Evolutionary conservation across 2,888 invertebrate species (phyloP).

Genomic region (Tromatobia lineatoria): DNA sequence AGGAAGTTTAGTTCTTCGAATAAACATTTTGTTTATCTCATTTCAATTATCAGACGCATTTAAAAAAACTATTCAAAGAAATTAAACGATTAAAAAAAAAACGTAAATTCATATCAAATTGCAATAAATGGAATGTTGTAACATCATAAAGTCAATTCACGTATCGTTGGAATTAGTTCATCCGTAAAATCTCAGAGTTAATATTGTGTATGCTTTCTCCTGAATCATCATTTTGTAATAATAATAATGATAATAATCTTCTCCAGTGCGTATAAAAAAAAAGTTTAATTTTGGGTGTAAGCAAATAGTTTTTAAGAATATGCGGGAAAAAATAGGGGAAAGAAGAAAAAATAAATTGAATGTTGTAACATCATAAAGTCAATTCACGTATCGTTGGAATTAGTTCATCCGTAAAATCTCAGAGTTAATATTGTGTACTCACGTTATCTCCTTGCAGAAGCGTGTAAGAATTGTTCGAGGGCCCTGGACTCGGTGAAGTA

Average conservation of each 20-base stretch:
- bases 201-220: too few species aligned
- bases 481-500: constrained; percentile 82
- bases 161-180: neutral
- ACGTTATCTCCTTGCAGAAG: constrained; percentile 82
- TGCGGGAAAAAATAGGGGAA: too few species aligned
- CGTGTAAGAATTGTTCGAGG: constrained; percentile 82
- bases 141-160: neutral
- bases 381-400: neutral
- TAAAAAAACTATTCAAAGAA: neutral
- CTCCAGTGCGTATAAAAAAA: too few species aligned
- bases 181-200: neutral
- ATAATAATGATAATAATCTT: too few species aligned
- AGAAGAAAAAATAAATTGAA: too few species aligned
- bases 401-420: neutral
- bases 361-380: neutral
- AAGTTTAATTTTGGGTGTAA: too few species aligned
- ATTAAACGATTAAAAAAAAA: neutral
- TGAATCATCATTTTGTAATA: too few species aligned
- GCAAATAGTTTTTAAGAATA: too few species aligned
- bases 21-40: neutral
- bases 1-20: neutral
- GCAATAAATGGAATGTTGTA: neutral
- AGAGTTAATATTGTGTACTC: constrained; percentile 69
- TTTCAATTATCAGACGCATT: neutral
- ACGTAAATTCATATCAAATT: neutral